phyloP scores from a whole-genome alignment of 2,113 vertebrate species.

The Monopterus albus region DNA sequence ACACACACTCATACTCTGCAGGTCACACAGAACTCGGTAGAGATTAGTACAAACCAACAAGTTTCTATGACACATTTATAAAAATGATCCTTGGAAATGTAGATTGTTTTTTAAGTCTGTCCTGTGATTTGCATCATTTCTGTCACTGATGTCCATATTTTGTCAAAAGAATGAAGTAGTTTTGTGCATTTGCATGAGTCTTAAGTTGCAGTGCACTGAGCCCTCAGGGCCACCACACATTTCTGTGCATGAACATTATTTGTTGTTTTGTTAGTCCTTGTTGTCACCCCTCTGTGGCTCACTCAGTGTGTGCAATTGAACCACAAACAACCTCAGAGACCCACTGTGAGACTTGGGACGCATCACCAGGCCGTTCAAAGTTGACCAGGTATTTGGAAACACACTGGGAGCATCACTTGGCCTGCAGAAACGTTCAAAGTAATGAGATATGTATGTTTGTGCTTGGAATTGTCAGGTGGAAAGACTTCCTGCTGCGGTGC shows the following conservation, averaged over 20 bases:
- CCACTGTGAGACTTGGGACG: neutral
- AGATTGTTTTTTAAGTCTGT: neutral
- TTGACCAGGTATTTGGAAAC: conserved; percentile 37
- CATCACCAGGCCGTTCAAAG: conserved; percentile 18
- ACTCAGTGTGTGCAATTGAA: conserved; percentile 30
- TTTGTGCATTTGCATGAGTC: neutral
- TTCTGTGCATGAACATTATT: neutral
- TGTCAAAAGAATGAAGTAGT: no score
- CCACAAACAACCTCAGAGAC: conserved; percentile 29
- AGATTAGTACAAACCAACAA: no score
- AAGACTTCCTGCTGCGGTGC: conserved; percentile 37
- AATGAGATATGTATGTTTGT: conserved; percentile 43
- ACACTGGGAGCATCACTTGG: conserved; percentile 21
- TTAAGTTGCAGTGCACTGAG: neutral
- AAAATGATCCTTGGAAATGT: neutral
- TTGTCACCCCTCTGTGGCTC: neutral
- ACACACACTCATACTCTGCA: neutral
- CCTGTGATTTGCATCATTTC: neutral
- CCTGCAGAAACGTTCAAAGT: conserved; percentile 12
- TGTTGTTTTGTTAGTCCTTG: conserved; percentile 27
- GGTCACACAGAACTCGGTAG: neutral
- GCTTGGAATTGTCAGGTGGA: conserved; percentile 32
- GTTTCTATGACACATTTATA: no score
- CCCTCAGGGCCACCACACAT: neutral
- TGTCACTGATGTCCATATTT: no score